Evolutionary conservation across 2,797 vertebrate genomes (phyloP), one percentile per base, ranked within the genome.

Genomic region (Chelon labrosus): DNA sequence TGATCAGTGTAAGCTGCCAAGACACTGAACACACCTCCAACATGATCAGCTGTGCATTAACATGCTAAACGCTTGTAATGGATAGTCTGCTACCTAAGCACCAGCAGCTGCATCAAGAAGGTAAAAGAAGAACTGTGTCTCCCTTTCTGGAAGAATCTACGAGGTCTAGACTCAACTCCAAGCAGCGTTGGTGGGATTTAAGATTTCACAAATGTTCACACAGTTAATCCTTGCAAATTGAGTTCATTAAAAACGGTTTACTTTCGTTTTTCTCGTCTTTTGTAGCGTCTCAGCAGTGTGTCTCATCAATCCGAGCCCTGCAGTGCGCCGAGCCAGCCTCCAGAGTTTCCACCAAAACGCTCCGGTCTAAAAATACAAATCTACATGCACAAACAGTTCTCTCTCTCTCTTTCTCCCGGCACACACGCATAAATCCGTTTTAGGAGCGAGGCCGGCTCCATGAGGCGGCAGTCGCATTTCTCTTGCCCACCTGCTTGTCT

Each of bases 291-390:
- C 44, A 17, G 63, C 52, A 11, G 39, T 14, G 3, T 20, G 38
- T 61, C 37, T 75, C 65, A 75, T 79, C 68, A 70, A 17, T 81
- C 65, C 65, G 41, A 58, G 70, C 56, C 63, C 54, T 63, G 27
- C 62, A 65, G 60, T 2, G 27, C 13, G 3, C 25, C 7, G 0
- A 69, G 54, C 44, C 14, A 2, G 64, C 60, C 70, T 74, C 42
- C 42, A 55, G 73, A 71, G 70, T 64, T 61, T 65, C 20, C 46
- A 20, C 56, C 58, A 72, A 67, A 22, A 47, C 62, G 46, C 54
- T 17, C 50, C 44, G 62, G 77, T 61, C 63, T 74, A 65, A 85
- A 80, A 77, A 65, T 82, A 70, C 14, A 38, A 60, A 71, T 49
- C 19, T 52, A 52, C 59, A 55, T 51, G 52, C 49, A 68, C 47